Conservation (phyloP, 2,113 vertebrate species). For the Sceloporus tristichus region DNA sequence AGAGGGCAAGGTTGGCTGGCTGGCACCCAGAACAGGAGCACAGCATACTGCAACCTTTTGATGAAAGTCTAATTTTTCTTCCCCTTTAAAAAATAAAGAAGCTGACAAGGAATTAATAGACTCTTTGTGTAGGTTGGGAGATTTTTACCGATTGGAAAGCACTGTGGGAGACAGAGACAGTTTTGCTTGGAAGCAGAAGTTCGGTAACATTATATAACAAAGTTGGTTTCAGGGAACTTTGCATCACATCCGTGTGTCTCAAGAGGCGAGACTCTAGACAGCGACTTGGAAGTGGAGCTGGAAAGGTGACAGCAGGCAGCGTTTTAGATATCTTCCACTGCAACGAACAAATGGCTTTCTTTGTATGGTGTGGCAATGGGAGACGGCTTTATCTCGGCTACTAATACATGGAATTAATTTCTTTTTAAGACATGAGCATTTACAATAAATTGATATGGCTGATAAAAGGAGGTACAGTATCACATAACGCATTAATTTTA, state of each 20-base stretch:
- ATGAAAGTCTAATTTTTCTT: not conserved
- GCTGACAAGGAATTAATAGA: not conserved
- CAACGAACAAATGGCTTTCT: not conserved
- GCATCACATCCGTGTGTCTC: not conserved
- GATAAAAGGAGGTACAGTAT: too few relatives aligned
- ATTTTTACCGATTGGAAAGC: not conserved
- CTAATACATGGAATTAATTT: not conserved
- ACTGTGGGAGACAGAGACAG: not conserved
- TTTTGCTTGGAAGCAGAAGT: not conserved
- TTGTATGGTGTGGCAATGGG: not conserved
- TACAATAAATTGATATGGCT: not conserved
- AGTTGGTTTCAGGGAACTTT: not conserved
- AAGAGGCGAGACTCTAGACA: not conserved
- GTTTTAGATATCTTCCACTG: not conserved
- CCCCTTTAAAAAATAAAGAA: not conserved
- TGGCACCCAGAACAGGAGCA: not conserved
- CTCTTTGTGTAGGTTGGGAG: not conserved
- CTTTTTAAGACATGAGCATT: not conserved
- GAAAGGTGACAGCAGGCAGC: fast-evolving
- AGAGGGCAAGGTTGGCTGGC: not conserved
- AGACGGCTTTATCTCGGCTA: not conserved
- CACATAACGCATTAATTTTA: too few relatives aligned
- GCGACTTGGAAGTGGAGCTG: not conserved
- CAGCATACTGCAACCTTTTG: not conserved
- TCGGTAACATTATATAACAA: not conserved